Evolutionary conservation across 2,888 invertebrate species (phyloP), one percentile per base, ranked within the genome.

Genomic region (Hirtodrosophila trivittata): DNA sequence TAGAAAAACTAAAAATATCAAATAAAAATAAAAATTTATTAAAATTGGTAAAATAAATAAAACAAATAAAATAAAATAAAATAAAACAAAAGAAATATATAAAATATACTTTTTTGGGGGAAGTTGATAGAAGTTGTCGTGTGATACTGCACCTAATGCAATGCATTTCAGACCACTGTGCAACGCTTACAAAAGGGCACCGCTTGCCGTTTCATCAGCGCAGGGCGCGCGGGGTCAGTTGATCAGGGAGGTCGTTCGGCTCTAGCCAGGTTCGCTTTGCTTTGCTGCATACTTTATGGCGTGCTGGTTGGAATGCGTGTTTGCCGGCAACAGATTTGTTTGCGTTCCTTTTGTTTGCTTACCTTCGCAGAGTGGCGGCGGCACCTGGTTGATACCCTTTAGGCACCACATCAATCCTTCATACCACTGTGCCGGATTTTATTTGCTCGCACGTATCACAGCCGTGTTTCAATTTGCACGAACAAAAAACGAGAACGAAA

Each of bases 381-480:
- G 7, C 28, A 28, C 5, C 28, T n/a, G 28, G 1, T 5, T 28
- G 28, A 7, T 28, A 1, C 18, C 9, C 37, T 16, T 14, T 35
- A 47, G 38, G 2, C 5, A 33, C 21, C 18, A 21, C 5, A 21
- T 21, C 18, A 21, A 21, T 21, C 18, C 13, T 13, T 8, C 21
- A 7, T 32, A 30, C 9, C 33, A 8, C 18, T n/a, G 8, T 26
- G 25, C 39, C 26, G 13, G 26, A 54, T 66, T 72, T 77, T 77
- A 69, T 73, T 75, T 71, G 71, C 63, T 59, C 28, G 70, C 82
- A 86, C 81, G 84, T 83, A 68, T 85, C 75, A 66, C 33, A 76
- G 86, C 67, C 87, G 70, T 76, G 86, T 78, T 83, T 83, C 87
- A 83, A 87, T 87, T 83, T 82, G 77, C 70, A 71, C 78, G 73